Evolutionary conservation across 2,113 vertebrate species (phyloP).

Genomic region (Albula goreensis): DNA sequence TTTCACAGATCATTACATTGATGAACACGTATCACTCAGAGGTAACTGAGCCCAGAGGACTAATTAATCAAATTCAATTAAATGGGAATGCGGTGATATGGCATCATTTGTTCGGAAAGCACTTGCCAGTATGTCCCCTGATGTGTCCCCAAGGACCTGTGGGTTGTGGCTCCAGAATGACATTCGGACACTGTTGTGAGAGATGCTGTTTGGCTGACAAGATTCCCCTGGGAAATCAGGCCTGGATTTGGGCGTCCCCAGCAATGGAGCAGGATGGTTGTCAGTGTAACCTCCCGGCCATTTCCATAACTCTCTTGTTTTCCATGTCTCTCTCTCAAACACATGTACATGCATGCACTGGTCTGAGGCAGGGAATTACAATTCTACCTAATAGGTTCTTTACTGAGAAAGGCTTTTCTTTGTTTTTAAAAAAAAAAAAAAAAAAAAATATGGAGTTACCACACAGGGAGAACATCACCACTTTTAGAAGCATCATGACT

Average conservation of each 20-base stretch:
- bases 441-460: too few relatives aligned
- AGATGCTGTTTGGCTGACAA: neutral
- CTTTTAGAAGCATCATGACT: neutral
- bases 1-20: neutral
- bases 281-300: neutral
- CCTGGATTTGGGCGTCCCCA: neutral
- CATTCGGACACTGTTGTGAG: neutral
- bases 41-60: constrained; percentile 2
- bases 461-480: too few relatives aligned
- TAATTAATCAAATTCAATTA: neutral
- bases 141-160: neutral
- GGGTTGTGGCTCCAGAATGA: neutral
- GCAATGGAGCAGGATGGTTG: neutral
- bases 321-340: neutral
- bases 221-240: neutral
- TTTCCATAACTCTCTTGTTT: neutral
- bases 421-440: too few relatives aligned
- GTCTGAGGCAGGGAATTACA: neutral
- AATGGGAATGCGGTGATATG: neutral
- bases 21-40: neutral
- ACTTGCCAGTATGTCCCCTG: neutral
- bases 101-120: neutral
- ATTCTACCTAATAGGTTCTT: neutral
- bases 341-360: neutral
- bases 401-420: neutral